Base-by-base conservation (phyloP, 2,888 invertebrate genomes). In the Fragum whitleyi region DNA sequence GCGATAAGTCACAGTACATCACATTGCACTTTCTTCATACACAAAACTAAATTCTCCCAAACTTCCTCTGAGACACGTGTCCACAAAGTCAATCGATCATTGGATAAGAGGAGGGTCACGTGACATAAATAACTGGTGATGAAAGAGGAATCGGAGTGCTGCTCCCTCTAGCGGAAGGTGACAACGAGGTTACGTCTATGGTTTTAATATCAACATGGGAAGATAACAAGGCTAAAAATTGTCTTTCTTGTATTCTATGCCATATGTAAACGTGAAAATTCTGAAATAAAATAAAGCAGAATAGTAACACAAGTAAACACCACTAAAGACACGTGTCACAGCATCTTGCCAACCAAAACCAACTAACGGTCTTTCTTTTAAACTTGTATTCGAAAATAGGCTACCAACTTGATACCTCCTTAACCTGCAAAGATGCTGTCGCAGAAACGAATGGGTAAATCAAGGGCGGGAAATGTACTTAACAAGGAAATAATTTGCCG, bases 261-360 rank as follows among this genome's bases (percentile, higher is more conserved):
- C 79, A 83, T 83, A 47, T 83, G 39, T 21, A 90, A 78, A 80
- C 87, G 80, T 67, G 86, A 87, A 79, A 90, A 90, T 85, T 90
- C 90, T 90, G 88, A 65, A 87, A 87, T 14, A 11, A 67, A 19
- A 79, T 62, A 70, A 57, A 78, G 21, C 47, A 69, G 69, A 62
- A 62, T 72, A 29, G 51, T 5, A 16, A 16, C 21, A 71, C 36
- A 61, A 23, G 39, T 62, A 21, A 28, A 23, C 67, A 55, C 47
- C 26, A 47, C n/a, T 21, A 28, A 47, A n/a, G n/a, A n/a, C n/a
- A n/a, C n/a, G n/a, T n/a, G n/a, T n/a, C n/a, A n/a, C n/a, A n/a
- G n/a, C n/a, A n/a, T n/a, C n/a, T n/a, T n/a, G n/a, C n/a, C n/a
- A n/a, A n/a, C n/a, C n/a, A n/a, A n/a, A n/a, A n/a, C n/a, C n/a